Evolutionary conservation across 2,888 invertebrate genomes (phyloP).

Genomic region (Caenorhabditis wallacei): DNA sequence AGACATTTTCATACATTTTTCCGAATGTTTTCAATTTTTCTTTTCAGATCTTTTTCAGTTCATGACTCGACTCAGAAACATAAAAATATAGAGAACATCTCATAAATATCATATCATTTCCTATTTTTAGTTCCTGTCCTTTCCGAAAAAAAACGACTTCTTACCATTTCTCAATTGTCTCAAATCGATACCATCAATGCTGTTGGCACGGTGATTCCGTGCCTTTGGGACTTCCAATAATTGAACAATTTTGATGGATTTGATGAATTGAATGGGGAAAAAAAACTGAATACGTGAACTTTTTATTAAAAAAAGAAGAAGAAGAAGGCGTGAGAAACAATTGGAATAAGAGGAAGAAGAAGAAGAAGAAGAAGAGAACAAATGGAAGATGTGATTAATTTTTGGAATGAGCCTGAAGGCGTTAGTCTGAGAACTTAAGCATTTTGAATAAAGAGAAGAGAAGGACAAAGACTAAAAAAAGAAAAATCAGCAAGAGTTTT

Average conservation of each 20-base stretch:
- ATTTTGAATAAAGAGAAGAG: neutral
- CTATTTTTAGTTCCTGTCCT: neutral
- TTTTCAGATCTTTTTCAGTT: conserved; percentile 27
- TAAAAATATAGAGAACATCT: neutral
- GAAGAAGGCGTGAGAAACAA: conserved; percentile 27
- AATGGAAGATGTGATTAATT: conserved; percentile 35
- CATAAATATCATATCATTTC: conserved; percentile 9
- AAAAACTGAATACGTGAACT: conserved; percentile 29
- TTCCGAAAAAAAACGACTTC: neutral
- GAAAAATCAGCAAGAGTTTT: conserved; percentile 7
- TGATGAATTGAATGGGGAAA: conserved; percentile 3
- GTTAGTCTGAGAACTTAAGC: neutral
- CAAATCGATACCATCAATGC: conserved; percentile 55
- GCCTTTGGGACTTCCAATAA: conserved; percentile 54
- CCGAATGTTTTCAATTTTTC: neutral
- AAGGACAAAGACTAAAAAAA: conserved; percentile 1
- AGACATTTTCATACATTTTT: neutral
- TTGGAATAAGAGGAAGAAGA: neutral
- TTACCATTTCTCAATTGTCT: conserved; percentile 26
- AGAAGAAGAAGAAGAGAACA: neutral
- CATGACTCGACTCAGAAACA: conserved; percentile 14
- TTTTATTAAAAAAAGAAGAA: neutral
- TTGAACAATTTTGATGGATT: conserved; percentile 42
- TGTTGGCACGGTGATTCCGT: conserved; percentile 62
- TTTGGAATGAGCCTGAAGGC: conserved; percentile 4